phyloP scores from a whole-genome alignment of 2,888 invertebrate species.

The Orchestes rusci region DNA sequence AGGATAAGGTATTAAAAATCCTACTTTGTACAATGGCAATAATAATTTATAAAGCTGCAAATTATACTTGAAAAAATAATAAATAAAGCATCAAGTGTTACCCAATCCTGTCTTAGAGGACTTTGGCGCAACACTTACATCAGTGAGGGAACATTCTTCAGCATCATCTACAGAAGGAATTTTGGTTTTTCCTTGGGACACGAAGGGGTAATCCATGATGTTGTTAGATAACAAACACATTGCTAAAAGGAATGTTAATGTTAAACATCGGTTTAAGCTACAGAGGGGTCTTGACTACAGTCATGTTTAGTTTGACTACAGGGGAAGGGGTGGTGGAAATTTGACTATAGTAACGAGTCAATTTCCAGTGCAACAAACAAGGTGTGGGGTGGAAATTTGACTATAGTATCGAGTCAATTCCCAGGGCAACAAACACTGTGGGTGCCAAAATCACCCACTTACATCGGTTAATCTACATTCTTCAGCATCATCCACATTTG shows the following conservation, averaged over 20 bases:
- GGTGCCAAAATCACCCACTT: conserved; percentile 46
- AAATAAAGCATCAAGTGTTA: too few relatives aligned
- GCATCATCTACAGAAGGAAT: conserved; percentile 95
- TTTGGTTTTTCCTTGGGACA: conserved; percentile 93
- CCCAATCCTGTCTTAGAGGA: too few relatives aligned
- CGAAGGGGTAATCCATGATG: conserved; percentile 90
- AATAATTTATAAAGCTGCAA: too few relatives aligned
- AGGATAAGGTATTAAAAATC: not conserved
- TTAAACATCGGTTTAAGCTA: not conserved
- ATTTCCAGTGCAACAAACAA: too few relatives aligned
- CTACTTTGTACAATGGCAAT: not conserved
- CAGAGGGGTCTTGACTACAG: too few relatives aligned
- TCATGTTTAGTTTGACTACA: too few relatives aligned
- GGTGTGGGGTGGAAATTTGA: too few relatives aligned
- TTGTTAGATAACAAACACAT: conserved; percentile 77
- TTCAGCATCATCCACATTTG: conserved; percentile 92
- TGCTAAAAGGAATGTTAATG: conserved; percentile 47
- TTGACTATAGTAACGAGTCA: too few relatives aligned
- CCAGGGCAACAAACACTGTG: too few relatives aligned
- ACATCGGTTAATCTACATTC: conserved; percentile 86
- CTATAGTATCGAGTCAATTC: too few relatives aligned
- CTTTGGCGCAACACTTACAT: conserved; percentile 60
- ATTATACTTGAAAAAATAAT: too few relatives aligned
- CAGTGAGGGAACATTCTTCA: conserved; percentile 84
- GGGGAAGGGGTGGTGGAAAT: too few relatives aligned